phyloP scores from a whole-genome alignment of 2,888 invertebrate genomes.

The Callosobruchus maculatus region DNA sequence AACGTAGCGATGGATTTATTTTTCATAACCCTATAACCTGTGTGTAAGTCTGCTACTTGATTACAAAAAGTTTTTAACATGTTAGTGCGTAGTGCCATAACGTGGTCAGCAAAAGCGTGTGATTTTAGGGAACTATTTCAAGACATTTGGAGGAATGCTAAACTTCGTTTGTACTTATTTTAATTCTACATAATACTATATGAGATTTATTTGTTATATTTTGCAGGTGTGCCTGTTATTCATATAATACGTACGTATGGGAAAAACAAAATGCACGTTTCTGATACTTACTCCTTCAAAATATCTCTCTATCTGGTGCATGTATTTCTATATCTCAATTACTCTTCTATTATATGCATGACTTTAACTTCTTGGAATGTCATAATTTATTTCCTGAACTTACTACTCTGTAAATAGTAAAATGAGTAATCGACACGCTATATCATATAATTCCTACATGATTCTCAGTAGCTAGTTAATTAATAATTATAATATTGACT shows the following conservation, averaged over 20 bases:
- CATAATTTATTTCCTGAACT: no score
- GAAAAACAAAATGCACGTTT: neutral
- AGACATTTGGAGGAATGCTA: no score
- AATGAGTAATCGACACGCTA: neutral
- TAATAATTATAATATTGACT: neutral
- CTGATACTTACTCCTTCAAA: neutral
- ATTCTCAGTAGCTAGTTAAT: neutral
- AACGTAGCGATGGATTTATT: no score
- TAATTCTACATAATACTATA: no score
- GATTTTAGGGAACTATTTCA: no score
- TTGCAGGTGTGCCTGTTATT: constrained; percentile 10
- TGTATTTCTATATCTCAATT: neutral
- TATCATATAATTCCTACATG: neutral
- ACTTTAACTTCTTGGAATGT: neutral
- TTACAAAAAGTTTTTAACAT: no score
- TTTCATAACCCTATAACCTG: no score
- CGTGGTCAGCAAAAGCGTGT: no score
- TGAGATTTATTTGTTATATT: neutral
- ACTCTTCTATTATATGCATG: neutral
- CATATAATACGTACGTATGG: constrained; percentile 9
- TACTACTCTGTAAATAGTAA: neutral
- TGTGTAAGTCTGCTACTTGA: no score
- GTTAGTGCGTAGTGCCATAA: no score
- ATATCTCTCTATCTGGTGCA: neutral
- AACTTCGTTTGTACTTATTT: no score